Evolutionary conservation across 2,888 invertebrate species (phyloP).

Genomic region (Protodeltote pygarga): DNA sequence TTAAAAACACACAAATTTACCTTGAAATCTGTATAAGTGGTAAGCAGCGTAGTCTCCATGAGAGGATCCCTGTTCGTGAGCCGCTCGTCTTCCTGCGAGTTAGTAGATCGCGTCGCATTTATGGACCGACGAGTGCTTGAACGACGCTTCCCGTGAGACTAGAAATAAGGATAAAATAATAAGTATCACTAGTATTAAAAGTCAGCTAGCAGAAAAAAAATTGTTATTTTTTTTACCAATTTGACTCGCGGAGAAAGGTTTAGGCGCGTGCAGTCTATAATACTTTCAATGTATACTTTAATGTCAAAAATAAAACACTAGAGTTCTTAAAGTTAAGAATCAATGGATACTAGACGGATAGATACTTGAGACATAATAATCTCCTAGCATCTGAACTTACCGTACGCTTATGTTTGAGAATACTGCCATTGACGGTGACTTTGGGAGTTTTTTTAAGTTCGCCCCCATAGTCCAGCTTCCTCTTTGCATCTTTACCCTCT

Average conservation of each 20-base stretch:
- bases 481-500: constrained; percentile 68
- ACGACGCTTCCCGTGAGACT: constrained; percentile 75
- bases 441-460: constrained; percentile 70
- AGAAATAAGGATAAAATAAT: background rate
- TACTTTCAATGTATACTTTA: no score
- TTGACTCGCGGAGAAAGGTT: no score
- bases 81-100: constrained; percentile 52
- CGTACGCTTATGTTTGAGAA: constrained; percentile 79
- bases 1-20: no score
- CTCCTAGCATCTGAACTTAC: constrained; percentile 61
- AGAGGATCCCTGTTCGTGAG: constrained; percentile 61
- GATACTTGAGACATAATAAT: no score
- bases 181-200: background rate
- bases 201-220: no score
- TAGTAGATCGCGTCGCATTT: constrained; percentile 58
- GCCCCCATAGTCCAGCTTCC: constrained; percentile 73
- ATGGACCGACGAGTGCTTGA: constrained; percentile 67
- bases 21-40: constrained; percentile 81
- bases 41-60: constrained; percentile 76
- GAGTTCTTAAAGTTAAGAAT: no score
- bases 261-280: no score
- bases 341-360: no score
- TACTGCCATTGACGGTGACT: constrained; percentile 71
- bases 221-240: no score
- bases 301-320: no score